These are phyloP conservation scores for Erebia aethiops DNA, from an alignment of 2,888 invertebrate species.

Conservation along the genomic window DNA sequence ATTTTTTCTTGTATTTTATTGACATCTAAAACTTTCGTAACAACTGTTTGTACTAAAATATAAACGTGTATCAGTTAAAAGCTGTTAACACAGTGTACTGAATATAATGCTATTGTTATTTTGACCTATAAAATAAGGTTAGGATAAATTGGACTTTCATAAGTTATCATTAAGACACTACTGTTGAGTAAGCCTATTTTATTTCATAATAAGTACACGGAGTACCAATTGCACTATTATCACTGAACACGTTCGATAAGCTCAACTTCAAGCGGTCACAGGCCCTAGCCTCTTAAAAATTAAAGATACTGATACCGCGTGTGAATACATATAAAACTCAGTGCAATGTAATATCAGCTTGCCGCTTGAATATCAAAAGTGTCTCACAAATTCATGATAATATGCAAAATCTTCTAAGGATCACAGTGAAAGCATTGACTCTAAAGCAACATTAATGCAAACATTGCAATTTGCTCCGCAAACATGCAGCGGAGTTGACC, in stretches of 20 bases:
- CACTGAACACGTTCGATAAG: conserved; percentile 54
- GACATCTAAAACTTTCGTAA: conserved; percentile 81
- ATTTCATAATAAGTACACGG: conserved; percentile 35
- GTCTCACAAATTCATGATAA: conserved; percentile 62
- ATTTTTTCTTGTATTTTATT: conserved; percentile 61
- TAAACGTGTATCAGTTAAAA: conserved; percentile 78
- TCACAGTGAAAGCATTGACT: conserved; percentile 69
- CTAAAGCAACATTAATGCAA: conserved; percentile 60
- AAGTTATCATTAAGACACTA: conserved; percentile 43
- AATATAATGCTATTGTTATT: conserved; percentile 67
- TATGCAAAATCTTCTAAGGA: conserved; percentile 61
- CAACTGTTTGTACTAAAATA: conserved; percentile 82
- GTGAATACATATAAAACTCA: conserved; percentile 29
- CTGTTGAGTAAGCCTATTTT: conserved; percentile 36
- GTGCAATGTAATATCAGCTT: conserved; percentile 36
- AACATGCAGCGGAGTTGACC: conserved; percentile 55
- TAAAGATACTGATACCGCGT: conserved; percentile 21
- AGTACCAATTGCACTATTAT: conserved; percentile 42
- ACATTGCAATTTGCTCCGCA: conserved; percentile 53
- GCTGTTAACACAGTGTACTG: conserved; percentile 72
- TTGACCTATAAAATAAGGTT: conserved; percentile 64
- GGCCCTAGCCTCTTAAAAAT: conserved; percentile 38
- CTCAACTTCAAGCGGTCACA: conserved; percentile 53
- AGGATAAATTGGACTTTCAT: conserved; percentile 66
- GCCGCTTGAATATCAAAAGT: conserved; percentile 56